Base-by-base conservation (phyloP, 1,140 invertebrate species). In the Listronotus oregonensis region DNA sequence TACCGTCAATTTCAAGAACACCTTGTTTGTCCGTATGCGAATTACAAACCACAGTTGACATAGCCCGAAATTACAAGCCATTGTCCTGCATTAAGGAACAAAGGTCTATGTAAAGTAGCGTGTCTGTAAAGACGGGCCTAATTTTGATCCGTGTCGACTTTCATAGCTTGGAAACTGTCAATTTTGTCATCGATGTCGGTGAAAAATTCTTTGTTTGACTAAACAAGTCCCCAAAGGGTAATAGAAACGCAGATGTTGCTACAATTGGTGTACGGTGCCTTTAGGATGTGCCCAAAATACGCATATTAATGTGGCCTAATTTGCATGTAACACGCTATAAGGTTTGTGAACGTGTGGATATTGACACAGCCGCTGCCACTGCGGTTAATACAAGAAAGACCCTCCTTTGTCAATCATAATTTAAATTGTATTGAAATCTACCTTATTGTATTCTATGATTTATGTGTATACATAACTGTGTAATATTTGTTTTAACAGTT, bases 321-420 rank as follows among this genome's bases (percentile, higher is more conserved):
- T 75, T 75, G 73, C 73, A 75, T 75, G 73, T 75, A 73, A 75
- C 73, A 73, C 73, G 71, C 71, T 69, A 75, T 72, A 67, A 69
- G 69, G 54, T 65, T 32, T 40, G 37, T 47, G 52, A 52, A 63
- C 63, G 64, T 70, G 59, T 64, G 54, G 71, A 51, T 73, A 66
- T 75, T 75, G 69, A 75, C 73, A 75, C 73, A 75, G 71, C 71
- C 72, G 72, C 68, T 66, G 66, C 67, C 51, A 51, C 51, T 44
- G 54, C 62, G 54, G 58, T 61, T 51, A 43, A 57, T 37, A 46
- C 47, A 44, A 50, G 62, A 66, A 62, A 66, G 43, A 59, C 61
- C 64, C 63, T 62, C 42, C 50, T 56, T 61, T 73, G 70, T 69
- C 68, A 73, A 73, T 73, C 69, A 72, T 65, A 61, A 49, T 46